Percentiles rank a stretch among this genome's conserved stretches.
Evolutionary conservation across 2,113 vertebrate species (phyloP).

Genomic region (Pteronura brasiliensis): DNA sequence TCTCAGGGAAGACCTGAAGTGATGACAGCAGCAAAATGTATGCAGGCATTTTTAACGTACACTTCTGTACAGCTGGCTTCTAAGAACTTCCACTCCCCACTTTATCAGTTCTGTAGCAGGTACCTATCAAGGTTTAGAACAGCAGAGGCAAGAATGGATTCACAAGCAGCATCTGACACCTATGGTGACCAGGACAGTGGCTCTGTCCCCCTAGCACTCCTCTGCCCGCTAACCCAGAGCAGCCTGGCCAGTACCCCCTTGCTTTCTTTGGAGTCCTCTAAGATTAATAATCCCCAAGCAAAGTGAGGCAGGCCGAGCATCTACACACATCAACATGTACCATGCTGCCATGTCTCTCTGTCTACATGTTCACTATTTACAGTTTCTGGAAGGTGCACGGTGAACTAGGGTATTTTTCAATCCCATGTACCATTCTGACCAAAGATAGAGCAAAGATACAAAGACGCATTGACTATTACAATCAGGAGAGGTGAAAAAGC

Average conservation of each 20-base stretch:
- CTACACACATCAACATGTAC: background rate
- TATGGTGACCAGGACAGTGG: background rate
- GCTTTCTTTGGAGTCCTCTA: background rate
- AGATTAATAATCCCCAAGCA: background rate
- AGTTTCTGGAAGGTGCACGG: background rate
- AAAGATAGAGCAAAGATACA: background rate
- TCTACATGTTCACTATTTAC: accelerated
- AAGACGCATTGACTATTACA: background rate
- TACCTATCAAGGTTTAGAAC: background rate
- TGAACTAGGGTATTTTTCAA: background rate
- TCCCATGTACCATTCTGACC: background rate
- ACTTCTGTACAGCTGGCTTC: background rate
- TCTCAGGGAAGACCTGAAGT: conserved; percentile 27
- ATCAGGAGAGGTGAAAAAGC: background rate
- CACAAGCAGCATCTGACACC: background rate
- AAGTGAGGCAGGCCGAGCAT: background rate
- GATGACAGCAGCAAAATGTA: conserved; percentile 31
- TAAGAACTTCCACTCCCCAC: background rate
- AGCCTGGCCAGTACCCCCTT: background rate
- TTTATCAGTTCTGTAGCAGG: background rate
- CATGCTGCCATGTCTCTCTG: background rate
- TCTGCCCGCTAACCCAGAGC: background rate
- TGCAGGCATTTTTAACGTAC: background rate
- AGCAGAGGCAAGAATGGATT: conserved; percentile 22
- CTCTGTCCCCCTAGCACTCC: background rate